Conservation (phyloP, 2,888 invertebrate species). For the Heliconius charithonia region DNA sequence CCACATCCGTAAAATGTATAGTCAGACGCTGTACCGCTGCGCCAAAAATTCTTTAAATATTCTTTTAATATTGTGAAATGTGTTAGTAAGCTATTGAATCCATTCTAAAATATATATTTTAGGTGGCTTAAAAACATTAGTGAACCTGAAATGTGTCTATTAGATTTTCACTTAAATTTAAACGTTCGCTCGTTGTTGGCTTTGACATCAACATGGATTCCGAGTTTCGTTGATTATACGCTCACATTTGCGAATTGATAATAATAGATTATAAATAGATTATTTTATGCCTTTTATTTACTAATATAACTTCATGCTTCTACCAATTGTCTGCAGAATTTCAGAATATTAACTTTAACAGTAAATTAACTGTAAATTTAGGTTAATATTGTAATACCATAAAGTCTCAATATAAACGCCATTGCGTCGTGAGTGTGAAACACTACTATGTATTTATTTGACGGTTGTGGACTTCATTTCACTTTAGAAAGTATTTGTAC, state of each 20-base stretch:
- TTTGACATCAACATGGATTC: conserved; percentile 18
- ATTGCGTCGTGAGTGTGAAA: not conserved
- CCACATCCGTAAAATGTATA: not conserved
- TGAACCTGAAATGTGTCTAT: conserved; percentile 17
- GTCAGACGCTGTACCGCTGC: not conserved
- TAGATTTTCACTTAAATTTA: conserved; percentile 24
- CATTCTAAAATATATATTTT: not conserved
- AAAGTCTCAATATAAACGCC: not conserved
- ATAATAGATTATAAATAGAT: conserved; percentile 22
- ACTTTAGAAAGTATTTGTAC: no score
- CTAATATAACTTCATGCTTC: not conserved
- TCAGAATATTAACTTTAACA: no score
- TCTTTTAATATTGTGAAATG: not conserved
- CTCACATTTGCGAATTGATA: conserved; percentile 1
- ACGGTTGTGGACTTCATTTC: not conserved
- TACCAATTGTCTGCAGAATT: not conserved
- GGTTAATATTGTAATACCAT: not conserved
- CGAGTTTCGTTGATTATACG: conserved; percentile 6
- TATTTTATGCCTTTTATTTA: conserved; percentile 4
- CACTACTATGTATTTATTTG: not conserved
- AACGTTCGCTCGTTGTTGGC: conserved; percentile 12
- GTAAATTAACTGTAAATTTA: no score
- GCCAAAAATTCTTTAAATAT: no score
- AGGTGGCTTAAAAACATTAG: not conserved
- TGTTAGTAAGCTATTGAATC: not conserved